phyloP scores from a whole-genome alignment of 2,888 invertebrate genomes.

The Eupithecia abbreviata region DNA sequence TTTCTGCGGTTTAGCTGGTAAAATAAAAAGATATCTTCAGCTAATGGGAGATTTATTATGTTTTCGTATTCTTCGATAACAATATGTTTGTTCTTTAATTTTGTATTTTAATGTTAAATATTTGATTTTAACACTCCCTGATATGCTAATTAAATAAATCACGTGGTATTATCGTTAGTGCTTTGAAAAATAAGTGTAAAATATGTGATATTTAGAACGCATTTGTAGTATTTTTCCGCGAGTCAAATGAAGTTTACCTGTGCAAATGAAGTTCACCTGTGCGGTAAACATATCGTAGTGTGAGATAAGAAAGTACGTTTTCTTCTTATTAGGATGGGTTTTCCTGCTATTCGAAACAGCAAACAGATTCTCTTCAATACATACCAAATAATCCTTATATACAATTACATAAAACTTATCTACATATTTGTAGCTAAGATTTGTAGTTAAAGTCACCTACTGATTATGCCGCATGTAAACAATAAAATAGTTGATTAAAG shows the following conservation, averaged over 20 bases:
- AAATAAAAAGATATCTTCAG: too few species aligned
- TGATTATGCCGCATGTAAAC: not conserved
- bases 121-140: slow-evolving; percentile 23
- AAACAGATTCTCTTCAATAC: not conserved
- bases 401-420: not conserved
- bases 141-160: slow-evolving; percentile 27
- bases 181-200: not conserved
- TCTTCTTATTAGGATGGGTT: not conserved
- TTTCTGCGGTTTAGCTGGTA: not conserved
- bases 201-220: slow-evolving; percentile 1
- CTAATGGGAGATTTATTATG: not conserved
- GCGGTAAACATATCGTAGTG: not conserved
- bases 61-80: not conserved
- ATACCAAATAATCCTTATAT: not conserved
- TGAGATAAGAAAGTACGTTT: not conserved
- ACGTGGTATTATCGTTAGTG: slow-evolving; percentile 22
- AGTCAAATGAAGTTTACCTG: not conserved
- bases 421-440: too few species aligned
- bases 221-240: not conserved
- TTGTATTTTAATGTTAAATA: slow-evolving; percentile 16
- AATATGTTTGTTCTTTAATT: not conserved
- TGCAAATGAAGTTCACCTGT: not conserved
- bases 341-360: not conserved
- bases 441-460: too few species aligned
- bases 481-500: not conserved